Evolutionary conservation across 2,888 invertebrate genomes (phyloP), one percentile per base, ranked within the genome.

Genomic region (Falcaria lacertinaria): DNA sequence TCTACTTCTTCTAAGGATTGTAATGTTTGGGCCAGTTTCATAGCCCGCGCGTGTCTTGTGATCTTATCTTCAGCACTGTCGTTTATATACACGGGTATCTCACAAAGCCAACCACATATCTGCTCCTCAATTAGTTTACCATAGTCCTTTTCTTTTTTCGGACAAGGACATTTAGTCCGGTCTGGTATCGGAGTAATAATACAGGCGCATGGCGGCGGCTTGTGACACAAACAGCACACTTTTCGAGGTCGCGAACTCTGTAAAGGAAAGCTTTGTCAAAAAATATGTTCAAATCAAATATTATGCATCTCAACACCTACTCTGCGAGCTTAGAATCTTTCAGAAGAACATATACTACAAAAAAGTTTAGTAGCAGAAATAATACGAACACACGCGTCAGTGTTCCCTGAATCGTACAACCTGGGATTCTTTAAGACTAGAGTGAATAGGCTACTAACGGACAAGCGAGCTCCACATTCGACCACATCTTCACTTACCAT

Each of bases 61-160:
- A 2, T 19, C 44, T 52, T 66, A 16, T 55, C 57, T 15, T 44
- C 35, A 13, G 44, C 11, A 4, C 42, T 49, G 28, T 74, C 72
- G 15, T 63, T 54, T 0, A 54, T 49, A 22, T 52, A 54, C 0
- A 76, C 56, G 0, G 79, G 76, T 6, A 80, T 41, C 1, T 62
- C 54, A 35, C 57, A 46, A 0, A 71, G 44, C 78, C 79, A 80
- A 6, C 60, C 43, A 0, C 42, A 37, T 0, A 71, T 52, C 19
- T 51, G 48, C 39, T 69, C 48, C 32, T 56, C 50, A 8, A 62
- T 50, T 39, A 42, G 48, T 4, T 39, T 43, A 14, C 35, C 42
- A 17, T 42, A 44, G 22, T 15, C 14, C 4, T n/a, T 32, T 13
- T 4, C 14, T 15, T 42, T 42, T 37, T 15, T 37, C 35, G 15